Evolutionary conservation across 1,140 invertebrate genomes (phyloP).

Genomic region (Ganaspis sp.): DNA sequence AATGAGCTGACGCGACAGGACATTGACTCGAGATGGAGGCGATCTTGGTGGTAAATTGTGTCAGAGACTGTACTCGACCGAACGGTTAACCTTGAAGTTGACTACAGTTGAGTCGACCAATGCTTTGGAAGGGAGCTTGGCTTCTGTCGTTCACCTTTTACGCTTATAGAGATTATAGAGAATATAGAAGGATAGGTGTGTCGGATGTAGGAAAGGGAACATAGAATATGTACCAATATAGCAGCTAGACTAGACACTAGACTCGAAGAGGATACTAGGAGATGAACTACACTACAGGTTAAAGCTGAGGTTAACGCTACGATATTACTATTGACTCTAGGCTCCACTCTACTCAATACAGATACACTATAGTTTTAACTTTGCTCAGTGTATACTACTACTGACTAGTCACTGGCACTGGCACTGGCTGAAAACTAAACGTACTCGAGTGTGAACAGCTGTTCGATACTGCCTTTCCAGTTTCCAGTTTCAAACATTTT

Average conservation of each 20-base stretch:
- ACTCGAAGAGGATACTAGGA: neutral
- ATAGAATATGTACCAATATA: slow-evolving; percentile 16
- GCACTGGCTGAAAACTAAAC: neutral
- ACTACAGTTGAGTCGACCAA: slow-evolving; percentile 35
- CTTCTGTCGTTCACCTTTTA: slow-evolving; percentile 39
- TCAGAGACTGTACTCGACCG: slow-evolving; percentile 58
- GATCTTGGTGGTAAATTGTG: slow-evolving; percentile 28
- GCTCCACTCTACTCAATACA: slow-evolving; percentile 4
- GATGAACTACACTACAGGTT: slow-evolving; percentile 27
- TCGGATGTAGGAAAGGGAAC: slow-evolving; percentile 16
- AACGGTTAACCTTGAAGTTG: slow-evolving; percentile 67
- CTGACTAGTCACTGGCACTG: neutral
- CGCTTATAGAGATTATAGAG: neutral
- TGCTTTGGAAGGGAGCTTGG: slow-evolving; percentile 40
- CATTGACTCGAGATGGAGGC: slow-evolving; percentile 24
- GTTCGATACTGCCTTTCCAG: slow-evolving; percentile 17
- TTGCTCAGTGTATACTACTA: neutral
- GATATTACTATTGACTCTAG: slow-evolving; percentile 26
- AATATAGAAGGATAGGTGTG: neutral
- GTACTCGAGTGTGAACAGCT: slow-evolving; percentile 21
- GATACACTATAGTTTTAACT: neutral
- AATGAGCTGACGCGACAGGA: neutral
- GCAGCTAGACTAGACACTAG: slow-evolving; percentile 2
- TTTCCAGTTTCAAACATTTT: slow-evolving; percentile 8
- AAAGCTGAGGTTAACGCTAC: neutral